Evolutionary conservation across 2,888 invertebrate species (phyloP), one percentile per base, ranked within the genome.

Genomic region (Zele albiditarsus): DNA sequence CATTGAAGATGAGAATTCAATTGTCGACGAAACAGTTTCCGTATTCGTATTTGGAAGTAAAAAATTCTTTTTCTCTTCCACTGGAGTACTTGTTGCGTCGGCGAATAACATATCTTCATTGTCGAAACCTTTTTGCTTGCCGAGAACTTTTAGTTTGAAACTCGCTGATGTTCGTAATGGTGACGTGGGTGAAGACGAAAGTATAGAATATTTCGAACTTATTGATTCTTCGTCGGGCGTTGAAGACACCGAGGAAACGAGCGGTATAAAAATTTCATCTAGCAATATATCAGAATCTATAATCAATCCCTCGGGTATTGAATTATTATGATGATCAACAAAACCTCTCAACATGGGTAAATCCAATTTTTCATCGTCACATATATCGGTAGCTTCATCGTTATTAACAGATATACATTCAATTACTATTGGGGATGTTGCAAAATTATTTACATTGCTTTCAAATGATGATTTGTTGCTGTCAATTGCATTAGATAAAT

Each of bases 171-270:
- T 60, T 33, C 67, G 78, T 25, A 53, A 66, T 8, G 16, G 28
- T 10, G 76, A 57, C 8, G 75, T 38, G 3, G 58, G 68, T 68
- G 83, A 83, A 60, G 78, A 75, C 31, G 82, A 16, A 46, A 84
- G 80, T n/a, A 78, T 23, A 28, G 82, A 79, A 65, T 88, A 87
- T 27, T 82, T 83, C 49, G 75, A 58, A 27, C 66, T 27, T 10
- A 58, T 57, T 10, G 49, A 4, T 60, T 58, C 42, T 14, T 14
- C 25, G 10, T 66, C 63, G n/a, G 71, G 46, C 23, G 46, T 67
- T 14, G 71, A 74, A 4, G 66, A 38, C 4, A n/a, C 23, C 42
- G 71, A 71, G 25, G 65, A 10, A 38, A 71, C 49, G 1, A 74
- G 33, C 20, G 75, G 71, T n/a, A 16, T 57, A 23, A 49, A 42